Conservation (phyloP, 2,888 invertebrate species). For the Tetanocera ferruginea region DNA sequence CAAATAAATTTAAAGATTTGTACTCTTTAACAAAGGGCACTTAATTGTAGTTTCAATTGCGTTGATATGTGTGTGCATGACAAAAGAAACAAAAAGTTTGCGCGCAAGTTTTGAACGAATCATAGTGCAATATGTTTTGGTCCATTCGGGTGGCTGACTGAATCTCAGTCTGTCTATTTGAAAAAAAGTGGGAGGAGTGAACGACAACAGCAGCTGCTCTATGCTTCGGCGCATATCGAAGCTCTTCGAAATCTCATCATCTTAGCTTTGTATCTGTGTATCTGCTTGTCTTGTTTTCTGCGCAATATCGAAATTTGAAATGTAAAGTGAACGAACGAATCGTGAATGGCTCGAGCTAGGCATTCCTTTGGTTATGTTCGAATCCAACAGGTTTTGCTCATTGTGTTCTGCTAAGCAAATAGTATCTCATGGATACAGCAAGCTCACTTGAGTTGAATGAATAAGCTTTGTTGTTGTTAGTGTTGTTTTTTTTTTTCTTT, state of each 20-base stretch:
- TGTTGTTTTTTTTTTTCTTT: neutral
- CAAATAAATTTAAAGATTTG: constrained; percentile 30
- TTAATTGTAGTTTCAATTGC: neutral
- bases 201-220: constrained; percentile 11
- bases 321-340: constrained; percentile 29
- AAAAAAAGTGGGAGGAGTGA: constrained; percentile 44
- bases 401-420: neutral
- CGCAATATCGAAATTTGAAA: constrained; percentile 55
- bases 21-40: neutral
- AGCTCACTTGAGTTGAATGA: constrained; percentile 50
- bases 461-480: constrained; percentile 6
- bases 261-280: neutral
- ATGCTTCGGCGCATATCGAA: constrained; percentile 44
- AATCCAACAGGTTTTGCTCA: constrained; percentile 60
- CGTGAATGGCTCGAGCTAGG: constrained; percentile 32
- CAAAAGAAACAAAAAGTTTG: neutral
- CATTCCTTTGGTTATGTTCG: neutral
- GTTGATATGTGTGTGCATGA: constrained; percentile 23
- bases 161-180: neutral
- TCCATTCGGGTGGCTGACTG: constrained; percentile 12
- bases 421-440: constrained; percentile 53
- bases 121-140: constrained; percentile 7
- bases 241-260: constrained; percentile 39
- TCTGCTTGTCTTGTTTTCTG: constrained; percentile 53
- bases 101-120: constrained; percentile 3